These are phyloP conservation scores for Myiotriccus ornatus DNA, from an alignment of 2,797 vertebrate genomes.

Conservation along the genomic window DNA sequence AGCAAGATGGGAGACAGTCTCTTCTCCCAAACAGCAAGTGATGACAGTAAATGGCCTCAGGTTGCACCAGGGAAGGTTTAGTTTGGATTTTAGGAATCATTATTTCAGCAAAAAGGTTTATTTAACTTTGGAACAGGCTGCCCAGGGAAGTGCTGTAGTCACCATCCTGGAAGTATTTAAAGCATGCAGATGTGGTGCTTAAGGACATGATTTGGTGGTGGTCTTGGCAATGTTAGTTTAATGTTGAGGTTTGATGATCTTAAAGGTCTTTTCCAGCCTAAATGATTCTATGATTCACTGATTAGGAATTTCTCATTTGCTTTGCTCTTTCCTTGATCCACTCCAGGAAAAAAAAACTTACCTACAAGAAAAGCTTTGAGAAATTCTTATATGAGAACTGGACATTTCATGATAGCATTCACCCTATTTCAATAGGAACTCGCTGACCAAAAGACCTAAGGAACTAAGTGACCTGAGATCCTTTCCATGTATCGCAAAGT, in stretches of 20 bases:
- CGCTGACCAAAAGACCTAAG: conserved; percentile 13
- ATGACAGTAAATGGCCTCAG: neutral
- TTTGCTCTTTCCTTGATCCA: neutral
- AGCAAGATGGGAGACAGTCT: neutral
- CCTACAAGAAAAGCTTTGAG: neutral
- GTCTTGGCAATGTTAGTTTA: neutral
- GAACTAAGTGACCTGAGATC: neutral
- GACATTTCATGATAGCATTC: neutral
- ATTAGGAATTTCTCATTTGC: neutral
- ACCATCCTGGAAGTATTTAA: neutral
- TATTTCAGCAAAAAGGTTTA: rapidly evolving
- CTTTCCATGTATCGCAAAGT: neutral
- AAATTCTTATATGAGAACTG: neutral
- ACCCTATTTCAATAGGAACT: neutral
- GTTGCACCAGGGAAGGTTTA: neutral
- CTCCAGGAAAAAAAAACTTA: neutral
- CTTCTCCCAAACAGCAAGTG: neutral
- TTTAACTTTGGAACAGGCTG: neutral
- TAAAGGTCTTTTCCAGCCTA: neutral
- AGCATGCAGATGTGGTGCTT: rapidly evolving
- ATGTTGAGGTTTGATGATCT: neutral
- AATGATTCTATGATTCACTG: neutral
- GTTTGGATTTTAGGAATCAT: neutral
- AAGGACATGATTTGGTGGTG: neutral
- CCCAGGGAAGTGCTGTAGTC: neutral